Evolutionary conservation across 2,797 vertebrate species (phyloP).

Genomic region (Tapirus indicus): DNA sequence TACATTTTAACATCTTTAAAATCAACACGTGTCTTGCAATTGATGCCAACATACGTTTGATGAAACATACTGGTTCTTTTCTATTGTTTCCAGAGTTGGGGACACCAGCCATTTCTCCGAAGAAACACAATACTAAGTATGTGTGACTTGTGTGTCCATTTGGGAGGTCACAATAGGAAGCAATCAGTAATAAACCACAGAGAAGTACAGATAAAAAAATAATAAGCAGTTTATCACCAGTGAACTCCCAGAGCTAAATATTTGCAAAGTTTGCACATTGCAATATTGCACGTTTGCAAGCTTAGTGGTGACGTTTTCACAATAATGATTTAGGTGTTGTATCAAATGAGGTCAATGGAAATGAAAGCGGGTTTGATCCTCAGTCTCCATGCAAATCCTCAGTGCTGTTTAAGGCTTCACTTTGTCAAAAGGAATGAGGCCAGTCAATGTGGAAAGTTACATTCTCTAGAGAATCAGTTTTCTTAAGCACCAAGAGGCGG

Average conservation of each 20-base stretch:
- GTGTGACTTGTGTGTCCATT: not conserved
- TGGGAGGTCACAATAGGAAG: not conserved
- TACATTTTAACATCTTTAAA: not conserved
- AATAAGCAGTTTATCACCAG: not conserved
- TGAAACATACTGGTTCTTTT: not conserved
- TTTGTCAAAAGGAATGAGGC: not conserved
- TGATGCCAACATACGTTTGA: not conserved
- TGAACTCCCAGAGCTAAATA: not conserved
- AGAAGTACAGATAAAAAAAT: not conserved
- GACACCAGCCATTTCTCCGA: not conserved
- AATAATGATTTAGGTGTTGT: fast-evolving
- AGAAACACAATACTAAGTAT: not conserved
- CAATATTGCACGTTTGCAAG: not conserved
- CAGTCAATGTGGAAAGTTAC: not conserved
- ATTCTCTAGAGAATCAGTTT: not conserved
- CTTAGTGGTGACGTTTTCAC: fast-evolving
- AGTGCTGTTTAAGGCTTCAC: not conserved
- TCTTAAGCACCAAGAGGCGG: not conserved
- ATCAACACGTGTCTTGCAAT: too few relatives aligned
- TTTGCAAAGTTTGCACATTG: too few relatives aligned
- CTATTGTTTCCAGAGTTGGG: not conserved
- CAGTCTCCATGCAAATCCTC: not conserved
- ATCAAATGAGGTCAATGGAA: fast-evolving
- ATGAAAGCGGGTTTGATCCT: not conserved
- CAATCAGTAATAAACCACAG: not conserved